Conservation (phyloP, 1,140 invertebrate species). For the Brachystomella parvula region DNA sequence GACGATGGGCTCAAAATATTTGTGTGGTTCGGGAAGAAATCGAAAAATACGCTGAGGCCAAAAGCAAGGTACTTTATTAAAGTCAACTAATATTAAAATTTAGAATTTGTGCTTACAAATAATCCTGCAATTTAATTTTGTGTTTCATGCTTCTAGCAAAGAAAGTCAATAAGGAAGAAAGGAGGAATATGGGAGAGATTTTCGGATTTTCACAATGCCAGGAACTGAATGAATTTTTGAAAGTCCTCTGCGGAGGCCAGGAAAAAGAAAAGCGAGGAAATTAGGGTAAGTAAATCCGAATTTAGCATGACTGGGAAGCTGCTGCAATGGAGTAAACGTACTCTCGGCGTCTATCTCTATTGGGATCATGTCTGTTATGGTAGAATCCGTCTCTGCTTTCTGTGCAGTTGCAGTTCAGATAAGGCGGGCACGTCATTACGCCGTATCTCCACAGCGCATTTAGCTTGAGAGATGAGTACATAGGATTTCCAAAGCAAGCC, state of each 20-base stretch:
- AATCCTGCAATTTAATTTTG: no score
- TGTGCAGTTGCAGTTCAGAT: no score
- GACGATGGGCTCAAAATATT: constrained; percentile 80
- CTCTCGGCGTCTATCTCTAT: background rate
- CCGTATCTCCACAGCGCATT: no score
- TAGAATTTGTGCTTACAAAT: no score
- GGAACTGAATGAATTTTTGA: constrained; percentile 81
- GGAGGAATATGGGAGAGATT: constrained; percentile 90
- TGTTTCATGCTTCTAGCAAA: constrained; percentile 76
- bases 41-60: constrained; percentile 90
- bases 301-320: background rate
- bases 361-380: no score
- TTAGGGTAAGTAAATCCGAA: constrained; percentile 29
- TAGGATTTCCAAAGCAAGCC: no score
- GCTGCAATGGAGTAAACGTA: background rate
- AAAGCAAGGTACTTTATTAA: constrained; percentile 59
- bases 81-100: no score
- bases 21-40: constrained; percentile 82
- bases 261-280: no score
- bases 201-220: constrained; percentile 70
- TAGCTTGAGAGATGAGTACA: no score
- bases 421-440: no score
- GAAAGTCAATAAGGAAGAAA: constrained; percentile 97
- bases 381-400: no score
- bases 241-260: constrained; percentile 52